Evolutionary conservation across 1,140 invertebrate genomes (phyloP).

Genomic region (Drosophila ogumai): DNA sequence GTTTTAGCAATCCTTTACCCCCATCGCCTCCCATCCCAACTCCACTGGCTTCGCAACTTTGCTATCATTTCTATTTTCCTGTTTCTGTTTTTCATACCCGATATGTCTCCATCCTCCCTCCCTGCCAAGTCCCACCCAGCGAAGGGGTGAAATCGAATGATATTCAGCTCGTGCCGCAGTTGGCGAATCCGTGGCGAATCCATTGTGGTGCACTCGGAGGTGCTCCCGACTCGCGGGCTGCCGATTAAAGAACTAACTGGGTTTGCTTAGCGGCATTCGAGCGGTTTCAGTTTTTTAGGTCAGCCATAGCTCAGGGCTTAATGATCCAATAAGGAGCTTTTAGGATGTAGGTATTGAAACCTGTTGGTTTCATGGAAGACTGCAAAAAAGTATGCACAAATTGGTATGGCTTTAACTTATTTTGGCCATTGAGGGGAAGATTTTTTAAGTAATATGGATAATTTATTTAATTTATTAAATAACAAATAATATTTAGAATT

Average conservation of each 20-base stretch:
- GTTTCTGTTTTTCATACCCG: constrained; percentile 59
- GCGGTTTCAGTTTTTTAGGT: constrained; percentile 27
- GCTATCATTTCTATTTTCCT: constrained; percentile 80
- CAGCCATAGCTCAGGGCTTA: constrained; percentile 23
- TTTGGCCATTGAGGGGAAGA: background rate
- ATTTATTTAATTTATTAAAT: background rate
- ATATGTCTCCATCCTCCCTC: constrained; percentile 21
- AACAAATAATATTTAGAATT: background rate
- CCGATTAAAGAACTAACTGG: constrained; percentile 30
- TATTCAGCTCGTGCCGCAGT: constrained; percentile 41
- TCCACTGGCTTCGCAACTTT: constrained; percentile 36
- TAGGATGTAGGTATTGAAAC: constrained; percentile 12
- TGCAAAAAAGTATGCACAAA: background rate
- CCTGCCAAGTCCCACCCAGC: background rate
- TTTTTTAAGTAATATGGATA: background rate
- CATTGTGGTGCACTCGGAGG: constrained; percentile 44
- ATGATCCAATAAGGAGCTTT: constrained; percentile 30
- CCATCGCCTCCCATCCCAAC: background rate
- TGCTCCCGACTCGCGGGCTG: constrained; percentile 23
- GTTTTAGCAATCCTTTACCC: constrained; percentile 36
- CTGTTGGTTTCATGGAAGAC: constrained; percentile 15
- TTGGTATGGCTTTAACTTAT: background rate
- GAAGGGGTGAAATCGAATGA: constrained; percentile 43
- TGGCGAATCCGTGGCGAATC: constrained; percentile 36
- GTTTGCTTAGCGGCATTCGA: constrained; percentile 22